Evolutionary conservation across 2,113 vertebrate species (phyloP).

Genomic region (Alethe castanea): DNA sequence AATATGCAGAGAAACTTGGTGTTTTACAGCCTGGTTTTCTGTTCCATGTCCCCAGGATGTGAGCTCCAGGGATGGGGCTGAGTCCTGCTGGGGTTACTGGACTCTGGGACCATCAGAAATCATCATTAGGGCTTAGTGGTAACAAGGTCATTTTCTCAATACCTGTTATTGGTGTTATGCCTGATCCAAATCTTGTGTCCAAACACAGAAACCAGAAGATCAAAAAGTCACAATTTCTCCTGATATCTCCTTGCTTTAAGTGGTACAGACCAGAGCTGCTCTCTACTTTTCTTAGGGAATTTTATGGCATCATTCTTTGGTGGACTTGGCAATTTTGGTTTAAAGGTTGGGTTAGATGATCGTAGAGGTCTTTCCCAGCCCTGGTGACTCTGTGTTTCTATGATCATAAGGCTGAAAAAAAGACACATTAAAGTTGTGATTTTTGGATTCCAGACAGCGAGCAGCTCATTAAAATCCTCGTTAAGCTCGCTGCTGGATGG

Average conservation of each 20-base stretch:
- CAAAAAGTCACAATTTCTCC: neutral
- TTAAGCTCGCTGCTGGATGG: neutral
- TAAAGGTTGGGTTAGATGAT: accelerated
- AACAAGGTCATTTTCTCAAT: neutral
- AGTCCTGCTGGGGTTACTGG: neutral
- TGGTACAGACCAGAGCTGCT: neutral
- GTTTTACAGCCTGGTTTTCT: neutral
- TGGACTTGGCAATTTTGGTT: neutral
- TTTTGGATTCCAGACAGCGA: neutral
- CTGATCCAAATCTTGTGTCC: neutral
- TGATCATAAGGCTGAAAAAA: neutral
- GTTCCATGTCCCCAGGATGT: neutral
- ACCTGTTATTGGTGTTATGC: neutral
- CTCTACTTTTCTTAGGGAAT: neutral
- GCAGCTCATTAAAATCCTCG: neutral
- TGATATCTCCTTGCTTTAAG: neutral
- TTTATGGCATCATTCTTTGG: neutral
- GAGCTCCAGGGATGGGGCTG: neutral
- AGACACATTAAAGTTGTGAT: neutral
- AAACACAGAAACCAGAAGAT: neutral
- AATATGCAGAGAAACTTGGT: neutral
- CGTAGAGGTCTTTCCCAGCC: neutral
- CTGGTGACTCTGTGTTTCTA: neutral
- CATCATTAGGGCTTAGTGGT: neutral
- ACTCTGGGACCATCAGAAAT: neutral